Evolutionary conservation across 1,140 invertebrate genomes (phyloP), one percentile per base, ranked within the genome.

Genomic region (Ceratitis capitata): DNA sequence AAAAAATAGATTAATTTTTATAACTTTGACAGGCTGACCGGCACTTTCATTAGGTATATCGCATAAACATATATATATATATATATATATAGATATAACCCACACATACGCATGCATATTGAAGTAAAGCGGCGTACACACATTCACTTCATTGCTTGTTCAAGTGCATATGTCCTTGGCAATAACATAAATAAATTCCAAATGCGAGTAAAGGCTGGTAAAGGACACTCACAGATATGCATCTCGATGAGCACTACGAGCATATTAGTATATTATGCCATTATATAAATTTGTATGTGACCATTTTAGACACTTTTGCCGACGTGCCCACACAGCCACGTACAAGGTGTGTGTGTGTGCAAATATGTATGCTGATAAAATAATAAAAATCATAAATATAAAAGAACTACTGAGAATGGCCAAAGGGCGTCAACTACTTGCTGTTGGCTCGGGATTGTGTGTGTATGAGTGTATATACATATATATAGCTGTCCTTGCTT

Each of bases 21-120:
- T 78, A 78, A 78, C 69, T 78, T 78, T 78, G 69, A 78, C 69
- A 45, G 42, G 39, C 69, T 78, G 69, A 78, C 69, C 69, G 39
- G 29, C 69, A 78, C 16, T 45, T 78, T 12, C 42, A 45, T 78
- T 35, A 42, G 16, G 19, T 23, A 42, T 39, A 19, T n/a, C 16
- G 35, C 26, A 69, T 9, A 32, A 14, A 16, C 58, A n/a, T 26
- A 64, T 26, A 64, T 26, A 2, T 23, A n/a, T 7, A 23, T 29
- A 29, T n/a, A n/a, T n/a, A n/a, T n/a, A n/a, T n/a, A n/a, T n/a
- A n/a, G n/a, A n/a, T n/a, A n/a, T n/a, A n/a, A n/a, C n/a, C n/a
- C n/a, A n/a, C n/a, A n/a, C n/a, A n/a, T n/a, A n/a, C n/a, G n/a
- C n/a, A n/a, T n/a, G n/a, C n/a, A n/a, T n/a, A n/a, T n/a, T n/a